A percentile compares a stretch with the other conserved stretches of the same genome.
Conservation (phyloP, 2,888 invertebrate genomes). For the Apodemia zela region DNA sequence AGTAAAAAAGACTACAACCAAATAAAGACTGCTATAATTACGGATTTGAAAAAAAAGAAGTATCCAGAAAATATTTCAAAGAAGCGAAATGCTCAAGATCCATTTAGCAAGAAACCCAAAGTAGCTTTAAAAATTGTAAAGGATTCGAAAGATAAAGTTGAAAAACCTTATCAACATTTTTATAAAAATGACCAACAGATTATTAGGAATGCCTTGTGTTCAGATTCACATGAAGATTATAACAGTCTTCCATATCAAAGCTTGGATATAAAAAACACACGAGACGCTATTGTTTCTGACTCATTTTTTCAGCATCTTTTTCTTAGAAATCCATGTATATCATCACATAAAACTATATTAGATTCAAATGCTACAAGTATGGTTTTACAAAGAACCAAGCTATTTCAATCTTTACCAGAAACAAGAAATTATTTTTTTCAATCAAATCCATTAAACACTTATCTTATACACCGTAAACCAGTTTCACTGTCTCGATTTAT, state of each 20-base stretch:
- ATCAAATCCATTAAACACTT: constrained; percentile 83
- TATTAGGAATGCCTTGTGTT: not conserved
- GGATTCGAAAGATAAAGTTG: not conserved
- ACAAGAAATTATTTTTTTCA: constrained; percentile 33
- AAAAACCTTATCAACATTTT: not conserved
- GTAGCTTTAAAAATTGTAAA: not conserved
- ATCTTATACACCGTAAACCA: constrained; percentile 84
- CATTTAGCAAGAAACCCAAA: not conserved
- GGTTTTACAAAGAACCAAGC: constrained; percentile 85
- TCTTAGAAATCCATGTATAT: constrained; percentile 66
- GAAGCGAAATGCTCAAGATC: not conserved
- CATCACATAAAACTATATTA: constrained; percentile 42
- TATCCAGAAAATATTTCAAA: constrained; percentile 21
- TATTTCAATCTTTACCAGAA: constrained; percentile 81
- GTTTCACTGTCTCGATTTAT: constrained; percentile 87
- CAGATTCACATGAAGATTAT: not conserved
- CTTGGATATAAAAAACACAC: constrained; percentile 75
- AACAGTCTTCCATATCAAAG: constrained; percentile 39
- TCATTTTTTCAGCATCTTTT: constrained; percentile 87
- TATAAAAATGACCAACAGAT: not conserved
- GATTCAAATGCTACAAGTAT: constrained; percentile 70
- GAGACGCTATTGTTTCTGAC: constrained; percentile 81
- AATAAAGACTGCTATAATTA: constrained; percentile 61
- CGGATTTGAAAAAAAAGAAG: constrained; percentile 67
- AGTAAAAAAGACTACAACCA: constrained; percentile 46